A percentile compares a stretch with the other conserved stretches of the same genome.
phyloP scores from a whole-genome alignment of 2,113 vertebrate species.

The Mixornis gularis region DNA sequence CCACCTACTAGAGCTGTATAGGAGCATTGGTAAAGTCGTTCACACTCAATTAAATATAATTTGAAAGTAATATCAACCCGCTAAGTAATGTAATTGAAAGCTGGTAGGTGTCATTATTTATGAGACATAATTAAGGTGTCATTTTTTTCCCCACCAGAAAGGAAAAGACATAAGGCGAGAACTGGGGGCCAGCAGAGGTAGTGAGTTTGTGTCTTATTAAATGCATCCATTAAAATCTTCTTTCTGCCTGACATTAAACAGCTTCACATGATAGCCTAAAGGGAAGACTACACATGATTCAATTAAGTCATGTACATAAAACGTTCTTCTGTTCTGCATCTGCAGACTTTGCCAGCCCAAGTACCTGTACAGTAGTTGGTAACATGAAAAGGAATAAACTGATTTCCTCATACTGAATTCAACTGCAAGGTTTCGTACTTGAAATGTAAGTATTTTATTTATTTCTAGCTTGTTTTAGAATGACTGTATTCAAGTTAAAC shows the following conservation, averaged over 20 bases:
- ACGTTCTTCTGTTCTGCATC: constrained; percentile 20
- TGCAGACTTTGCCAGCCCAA: constrained; percentile 49
- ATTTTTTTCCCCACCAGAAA: neutral
- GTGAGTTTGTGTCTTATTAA: neutral
- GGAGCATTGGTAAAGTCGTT: neutral
- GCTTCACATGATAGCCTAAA: constrained; percentile 22
- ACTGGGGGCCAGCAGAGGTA: neutral
- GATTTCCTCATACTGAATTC: constrained; percentile 41
- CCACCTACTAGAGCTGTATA: neutral
- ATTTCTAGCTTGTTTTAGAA: constrained; percentile 71
- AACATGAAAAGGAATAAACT: constrained; percentile 62
- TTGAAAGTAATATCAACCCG: neutral
- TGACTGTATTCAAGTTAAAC: neutral
- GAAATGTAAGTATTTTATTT: constrained; percentile 93
- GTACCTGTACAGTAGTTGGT: constrained; percentile 34
- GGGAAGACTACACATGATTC: constrained; percentile 8
- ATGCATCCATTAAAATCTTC: constrained; percentile 6
- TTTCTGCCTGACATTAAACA: constrained; percentile 44
- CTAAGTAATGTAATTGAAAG: neutral
- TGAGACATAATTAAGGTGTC: neutral
- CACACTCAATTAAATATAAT: neutral
- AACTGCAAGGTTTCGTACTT: constrained; percentile 77
- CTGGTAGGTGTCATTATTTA: neutral
- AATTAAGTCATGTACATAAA: constrained; percentile 24
- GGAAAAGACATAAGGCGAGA: neutral